Percentiles rank a stretch among this genome's conserved stretches.
phyloP scores from a whole-genome alignment of 53 echinoderm and acorn worm genomes.

The Arbacia lixula region DNA sequence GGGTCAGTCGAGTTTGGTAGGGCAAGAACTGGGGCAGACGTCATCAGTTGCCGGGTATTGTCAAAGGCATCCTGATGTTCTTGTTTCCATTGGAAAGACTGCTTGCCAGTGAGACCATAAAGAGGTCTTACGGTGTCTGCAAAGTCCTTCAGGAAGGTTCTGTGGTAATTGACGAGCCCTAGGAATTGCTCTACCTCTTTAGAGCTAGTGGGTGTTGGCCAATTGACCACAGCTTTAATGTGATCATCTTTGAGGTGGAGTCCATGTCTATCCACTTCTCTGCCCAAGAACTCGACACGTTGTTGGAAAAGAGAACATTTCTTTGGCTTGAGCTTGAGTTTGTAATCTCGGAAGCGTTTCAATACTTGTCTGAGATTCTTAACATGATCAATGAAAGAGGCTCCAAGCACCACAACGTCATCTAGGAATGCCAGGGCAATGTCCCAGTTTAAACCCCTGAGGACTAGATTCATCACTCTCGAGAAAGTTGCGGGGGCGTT shows the following conservation, averaged over 20 bases:
- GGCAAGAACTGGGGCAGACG: slow-evolving; percentile 56
- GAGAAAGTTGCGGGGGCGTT: slow-evolving; percentile 69
- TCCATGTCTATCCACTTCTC: slow-evolving; percentile 20
- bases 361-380: slow-evolving; percentile 48
- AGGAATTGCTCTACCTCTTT: slow-evolving; percentile 45
- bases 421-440: slow-evolving; percentile 62
- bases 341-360: slow-evolving; percentile 30
- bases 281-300: slow-evolving; percentile 45
- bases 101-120: slow-evolving; percentile 46
- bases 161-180: slow-evolving; percentile 51
- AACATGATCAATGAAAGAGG: slow-evolving; percentile 47
- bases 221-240: slow-evolving; percentile 29
- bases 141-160: slow-evolving; percentile 30
- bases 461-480: slow-evolving; percentile 63
- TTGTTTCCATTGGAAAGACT: slow-evolving; percentile 15
- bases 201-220: slow-evolving; percentile 37
- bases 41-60: slow-evolving; percentile 13
- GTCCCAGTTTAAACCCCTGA: slow-evolving; percentile 64
- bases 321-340: slow-evolving; percentile 48
- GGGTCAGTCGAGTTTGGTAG: too few species aligned
- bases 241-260: slow-evolving; percentile 16
- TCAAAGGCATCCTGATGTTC: slow-evolving; percentile 62
- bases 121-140: slow-evolving; percentile 21
- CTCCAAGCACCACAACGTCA: slow-evolving; percentile 58
- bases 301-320: slow-evolving; percentile 53